Evolutionary conservation across 2,888 invertebrate species (phyloP), one percentile per base, ranked within the genome.

Genomic region (Apotomis capreana): DNA sequence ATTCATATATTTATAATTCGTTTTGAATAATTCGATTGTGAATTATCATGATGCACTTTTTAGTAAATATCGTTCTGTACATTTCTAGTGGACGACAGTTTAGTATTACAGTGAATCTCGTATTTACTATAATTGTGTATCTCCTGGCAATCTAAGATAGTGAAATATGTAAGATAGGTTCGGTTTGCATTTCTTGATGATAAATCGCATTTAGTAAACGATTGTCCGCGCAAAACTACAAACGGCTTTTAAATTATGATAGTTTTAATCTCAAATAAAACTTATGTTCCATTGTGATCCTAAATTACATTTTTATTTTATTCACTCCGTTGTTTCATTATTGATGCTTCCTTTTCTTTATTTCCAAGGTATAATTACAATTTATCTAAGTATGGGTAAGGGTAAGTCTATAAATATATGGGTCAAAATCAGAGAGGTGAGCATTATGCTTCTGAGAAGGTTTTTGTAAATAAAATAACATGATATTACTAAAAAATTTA

Each of bases 291-390:
- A 75, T 85, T 91, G 92, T 92, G 91, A 92, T 92, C 86, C 87
- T 90, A 87, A 91, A 92, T 91, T 91, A 92, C 92, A 91, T 82
- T 84, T 87, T 83, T 87, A 87, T 84, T 87, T 83, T 86, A 87
- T 77, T 80, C 80, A 76, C 74, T 58, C 74, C 73, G 73, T 83
- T 76, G 81, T 89, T 88, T 88, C 76, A 85, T 85, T 87, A 81
- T 4, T 26, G 9, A 26, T 4, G 3, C 1, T 15, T 44, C 12
- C 10, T 13, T 4, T 60, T 60, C 4, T 44, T 60, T 59, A 52
- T 52, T 44, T 44, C 3, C 44, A 5, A 44, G 8, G 44, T 6
- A 44, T 6, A 44, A 26, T 26, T 26, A 2, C 26, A 26, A 26
- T 26, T 26, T 26, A 26, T 26, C 26, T 1, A 26, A 26, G 2